Percentiles rank a stretch among this genome's conserved stretches.
These are phyloP conservation scores for Caenorhabditis zanzibari DNA, from an alignment of 2,888 invertebrate genomes.

Conservation along the genomic window DNA sequence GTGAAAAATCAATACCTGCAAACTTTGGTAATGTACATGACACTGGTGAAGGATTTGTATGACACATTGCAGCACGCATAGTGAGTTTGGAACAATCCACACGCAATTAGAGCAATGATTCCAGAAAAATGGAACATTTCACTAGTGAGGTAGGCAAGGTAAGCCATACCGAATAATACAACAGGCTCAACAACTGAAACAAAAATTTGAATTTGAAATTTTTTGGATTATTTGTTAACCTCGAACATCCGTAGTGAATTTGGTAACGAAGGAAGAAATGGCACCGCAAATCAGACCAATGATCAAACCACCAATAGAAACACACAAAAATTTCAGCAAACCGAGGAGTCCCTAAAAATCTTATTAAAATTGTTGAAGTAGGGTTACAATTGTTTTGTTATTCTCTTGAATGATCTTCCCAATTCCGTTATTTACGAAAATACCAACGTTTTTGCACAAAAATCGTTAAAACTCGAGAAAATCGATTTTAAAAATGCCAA, in stretches of 20 bases:
- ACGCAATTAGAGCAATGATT: constrained; percentile 86
- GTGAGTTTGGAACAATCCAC: constrained; percentile 86
- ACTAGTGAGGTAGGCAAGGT: constrained; percentile 85
- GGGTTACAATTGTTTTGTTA: too few relatives aligned
- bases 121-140: constrained; percentile 87
- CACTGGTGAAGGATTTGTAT: constrained; percentile 85
- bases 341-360: constrained; percentile 81
- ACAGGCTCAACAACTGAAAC: constrained; percentile 86
- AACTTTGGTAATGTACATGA: constrained; percentile 86
- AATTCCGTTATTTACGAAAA: too few relatives aligned
- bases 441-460: too few relatives aligned
- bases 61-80: constrained; percentile 86
- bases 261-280: constrained; percentile 85
- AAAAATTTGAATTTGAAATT: too few relatives aligned
- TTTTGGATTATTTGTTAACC: constrained; percentile 67
- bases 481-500: too few relatives aligned
- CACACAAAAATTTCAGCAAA: constrained; percentile 85
- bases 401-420: too few relatives aligned
- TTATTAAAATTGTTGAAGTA: too few relatives aligned
- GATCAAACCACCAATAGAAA: constrained; percentile 85
- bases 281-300: constrained; percentile 85
- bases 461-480: too few relatives aligned
- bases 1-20: constrained; percentile 65
- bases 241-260: constrained; percentile 83
- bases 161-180: constrained; percentile 86